These are phyloP conservation scores for Hirtodrosophila confusa DNA, from an alignment of 2,888 invertebrate species.

Conservation along the genomic window DNA sequence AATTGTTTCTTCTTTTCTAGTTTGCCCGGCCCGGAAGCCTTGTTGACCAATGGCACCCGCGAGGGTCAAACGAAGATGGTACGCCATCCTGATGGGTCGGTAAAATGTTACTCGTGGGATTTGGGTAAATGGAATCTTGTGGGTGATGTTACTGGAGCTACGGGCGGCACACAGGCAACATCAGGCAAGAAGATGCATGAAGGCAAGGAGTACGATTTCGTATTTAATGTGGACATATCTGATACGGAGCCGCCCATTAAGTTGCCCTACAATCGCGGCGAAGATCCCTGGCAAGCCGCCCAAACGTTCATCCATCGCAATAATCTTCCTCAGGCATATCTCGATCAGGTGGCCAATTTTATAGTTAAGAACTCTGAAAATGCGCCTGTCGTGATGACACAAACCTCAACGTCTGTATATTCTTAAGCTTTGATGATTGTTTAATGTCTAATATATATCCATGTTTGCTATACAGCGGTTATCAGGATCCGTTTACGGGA, in stretches of 20 bases:
- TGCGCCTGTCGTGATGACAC: constrained; percentile 30
- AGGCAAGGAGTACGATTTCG: constrained; percentile 97
- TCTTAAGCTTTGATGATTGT: background rate
- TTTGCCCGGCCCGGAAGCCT: constrained; percentile 91
- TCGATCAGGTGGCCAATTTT: constrained; percentile 97
- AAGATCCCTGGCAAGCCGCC: constrained; percentile 97
- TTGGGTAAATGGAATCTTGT: constrained; percentile 91
- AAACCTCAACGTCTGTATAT: constrained; percentile 47
- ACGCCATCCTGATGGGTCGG: constrained; percentile 88
- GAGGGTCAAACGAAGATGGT: constrained; percentile 95
- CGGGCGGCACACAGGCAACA: constrained; percentile 87
- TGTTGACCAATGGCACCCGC: constrained; percentile 89
- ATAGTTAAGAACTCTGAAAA: constrained; percentile 90
- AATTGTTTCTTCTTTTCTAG: constrained; percentile 83
- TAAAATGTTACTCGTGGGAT: constrained; percentile 93
- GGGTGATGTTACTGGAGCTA: constrained; percentile 94
- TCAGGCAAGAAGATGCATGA: constrained; percentile 92
- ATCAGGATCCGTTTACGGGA: constrained; percentile 89
- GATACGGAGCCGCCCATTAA: constrained; percentile 95
- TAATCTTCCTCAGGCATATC: constrained; percentile 92
- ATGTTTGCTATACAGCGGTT: constrained; percentile 75
- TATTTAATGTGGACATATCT: constrained; percentile 97
- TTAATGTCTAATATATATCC: background rate
- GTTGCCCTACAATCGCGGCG: constrained; percentile 94
- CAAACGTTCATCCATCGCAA: constrained; percentile 95